Percentiles rank a stretch among this genome's conserved stretches.
Evolutionary conservation across 64 coral and sea anemone species (phyloP).

Genomic region (Dendronephthya gigantea): DNA sequence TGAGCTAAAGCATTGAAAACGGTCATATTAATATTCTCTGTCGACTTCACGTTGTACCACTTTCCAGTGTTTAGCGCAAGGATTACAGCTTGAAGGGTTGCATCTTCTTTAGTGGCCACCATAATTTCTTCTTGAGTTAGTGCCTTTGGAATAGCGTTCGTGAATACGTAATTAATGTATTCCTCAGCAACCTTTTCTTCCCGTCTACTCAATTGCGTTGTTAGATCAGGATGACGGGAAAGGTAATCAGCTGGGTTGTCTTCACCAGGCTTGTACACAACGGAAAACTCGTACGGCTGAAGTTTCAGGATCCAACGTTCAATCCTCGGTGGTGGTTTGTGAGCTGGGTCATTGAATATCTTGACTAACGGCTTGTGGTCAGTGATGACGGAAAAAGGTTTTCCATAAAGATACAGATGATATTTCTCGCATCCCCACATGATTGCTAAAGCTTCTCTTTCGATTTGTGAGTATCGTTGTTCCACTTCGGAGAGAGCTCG

Average conservation of each 20-base stretch:
- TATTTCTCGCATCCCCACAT: not conserved
- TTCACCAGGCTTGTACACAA: constrained; percentile 24
- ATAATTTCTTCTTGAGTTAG: not conserved
- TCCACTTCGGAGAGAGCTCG: constrained; percentile 25
- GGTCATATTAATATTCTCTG: not conserved
- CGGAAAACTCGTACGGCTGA: constrained; percentile 15
- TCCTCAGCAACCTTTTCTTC: not conserved
- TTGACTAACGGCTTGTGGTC: constrained; percentile 26
- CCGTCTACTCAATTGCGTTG: not conserved
- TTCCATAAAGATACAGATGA: not conserved
- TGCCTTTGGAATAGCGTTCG: not conserved
- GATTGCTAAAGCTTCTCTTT: not conserved
- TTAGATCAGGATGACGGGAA: constrained; percentile 18
- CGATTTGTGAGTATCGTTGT: not conserved
- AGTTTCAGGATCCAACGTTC: constrained; percentile 4
- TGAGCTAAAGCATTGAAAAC: not conserved
- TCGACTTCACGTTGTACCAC: not conserved
- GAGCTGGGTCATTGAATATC: not conserved
- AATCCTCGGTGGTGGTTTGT: constrained; percentile 27
- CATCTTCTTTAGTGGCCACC: not conserved
- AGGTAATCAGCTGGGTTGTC: constrained; percentile 45
- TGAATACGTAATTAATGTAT: not conserved
- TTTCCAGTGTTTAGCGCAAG: not conserved
- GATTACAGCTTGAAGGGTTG: constrained; percentile 4
- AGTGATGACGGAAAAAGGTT: constrained; percentile 4